Base-by-base conservation (phyloP, 2,888 invertebrate species). In the Chouioia cunea region DNA sequence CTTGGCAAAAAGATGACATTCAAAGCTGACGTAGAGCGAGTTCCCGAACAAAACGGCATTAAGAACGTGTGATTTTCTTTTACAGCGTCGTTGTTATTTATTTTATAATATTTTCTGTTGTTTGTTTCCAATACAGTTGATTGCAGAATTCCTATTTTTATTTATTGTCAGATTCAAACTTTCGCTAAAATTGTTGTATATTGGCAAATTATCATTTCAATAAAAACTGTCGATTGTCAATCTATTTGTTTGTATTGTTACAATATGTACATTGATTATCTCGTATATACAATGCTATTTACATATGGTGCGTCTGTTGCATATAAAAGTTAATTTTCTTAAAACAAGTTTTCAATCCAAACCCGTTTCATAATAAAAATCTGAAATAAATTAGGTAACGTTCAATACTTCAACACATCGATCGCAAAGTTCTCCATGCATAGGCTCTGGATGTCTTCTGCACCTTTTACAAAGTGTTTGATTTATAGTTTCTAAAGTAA, bases 401-500 rank as follows among this genome's bases (percentile, higher is more conserved):
- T 27, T 60, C 1, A 81, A 67, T 73, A 86, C 77, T 54, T 76
- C 65, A 14, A 71, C 65, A 69, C 86, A 86, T 15, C 86, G 80
- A 22, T 65, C 65, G 82, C 92, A 92, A 52, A 87, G 78, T 75
- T 88, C 88, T 77, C 88, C 87, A 47, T 84, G 85, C 74, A 82
- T 79, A n/a, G 84, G 82, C 27, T 88, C 88, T 73, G 89, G 88
- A 81, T 88, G 88, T 78, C 89, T 88, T 76, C 91, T 88, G 84
- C 92, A 93, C 66, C 92, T 86, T 75, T 89, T 86, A 81, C 92
- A 93, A 73, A 88, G 86, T 1, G 78, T 77, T 70, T 85, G 84
- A 58, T 83, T 81, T 76, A 87, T 88, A 76, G 86, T 85, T 65
- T 82, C 79, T 73, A 90, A 77, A 57, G 85, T 80, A 3, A 91